Evolutionary conservation across 2,888 invertebrate species (phyloP).

Genomic region (Odontocerum albicorne): DNA sequence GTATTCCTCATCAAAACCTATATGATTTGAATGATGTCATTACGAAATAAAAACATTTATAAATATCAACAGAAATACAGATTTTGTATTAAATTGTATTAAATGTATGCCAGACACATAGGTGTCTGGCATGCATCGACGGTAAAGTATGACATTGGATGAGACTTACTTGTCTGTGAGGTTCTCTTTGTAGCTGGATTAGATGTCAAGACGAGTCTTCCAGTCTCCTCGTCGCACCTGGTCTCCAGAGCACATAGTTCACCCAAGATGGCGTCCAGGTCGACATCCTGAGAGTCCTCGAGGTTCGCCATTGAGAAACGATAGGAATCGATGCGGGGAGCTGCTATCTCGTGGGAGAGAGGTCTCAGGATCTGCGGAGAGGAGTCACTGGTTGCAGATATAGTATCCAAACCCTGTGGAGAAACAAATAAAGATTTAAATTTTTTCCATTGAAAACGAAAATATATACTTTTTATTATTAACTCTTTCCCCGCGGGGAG

Average conservation of each 20-base stretch:
- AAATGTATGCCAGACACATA: too few relatives aligned
- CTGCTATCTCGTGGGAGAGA: conserved; percentile 68
- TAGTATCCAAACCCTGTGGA: conserved; percentile 71
- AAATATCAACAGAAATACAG: too few relatives aligned
- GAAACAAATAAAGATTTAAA: conserved; percentile 38
- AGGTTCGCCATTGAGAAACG: conserved; percentile 95
- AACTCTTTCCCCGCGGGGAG: too few relatives aligned
- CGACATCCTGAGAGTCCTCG: conserved; percentile 95
- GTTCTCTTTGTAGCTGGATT: conserved; percentile 11
- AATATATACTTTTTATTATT: too few relatives aligned
- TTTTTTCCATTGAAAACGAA: too few relatives aligned
- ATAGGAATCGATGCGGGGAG: conserved; percentile 86
- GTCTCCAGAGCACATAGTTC: conserved; percentile 91
- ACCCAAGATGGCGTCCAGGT: conserved; percentile 94
- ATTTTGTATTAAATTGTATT: too few relatives aligned
- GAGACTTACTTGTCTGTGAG: conserved; percentile 20
- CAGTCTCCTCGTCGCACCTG: conserved; percentile 61
- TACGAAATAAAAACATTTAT: too few relatives aligned
- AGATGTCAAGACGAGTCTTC: conserved; percentile 39
- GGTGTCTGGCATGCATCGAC: too few relatives aligned
- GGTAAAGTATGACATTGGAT: too few relatives aligned
- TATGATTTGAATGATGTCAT: too few relatives aligned
- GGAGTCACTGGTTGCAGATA: conserved; percentile 33
- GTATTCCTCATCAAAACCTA: too few relatives aligned
- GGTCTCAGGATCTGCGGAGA: conserved; percentile 55